A percentile compares a stretch with the other conserved stretches of the same genome.
Evolutionary conservation across 1,140 invertebrate genomes (phyloP).

Genomic region (Glossosoma conforme): DNA sequence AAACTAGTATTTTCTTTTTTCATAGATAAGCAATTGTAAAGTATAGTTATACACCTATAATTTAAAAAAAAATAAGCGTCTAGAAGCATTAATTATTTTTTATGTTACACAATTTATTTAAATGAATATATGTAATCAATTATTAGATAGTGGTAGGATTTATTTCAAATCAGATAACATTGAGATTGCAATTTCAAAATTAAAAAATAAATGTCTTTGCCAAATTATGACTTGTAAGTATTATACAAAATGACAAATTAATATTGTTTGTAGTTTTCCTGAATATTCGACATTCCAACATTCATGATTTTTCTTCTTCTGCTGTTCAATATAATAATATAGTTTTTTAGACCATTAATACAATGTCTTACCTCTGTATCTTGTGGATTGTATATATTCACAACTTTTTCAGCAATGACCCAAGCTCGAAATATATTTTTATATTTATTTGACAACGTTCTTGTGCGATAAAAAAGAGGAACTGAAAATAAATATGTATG

Average conservation of each 20-base stretch:
- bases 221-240: not conserved
- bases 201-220: not conserved
- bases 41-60: conserved; percentile 12
- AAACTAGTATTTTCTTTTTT: too few species aligned
- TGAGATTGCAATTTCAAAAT: not conserved
- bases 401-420: conserved; percentile 28
- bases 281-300: too few species aligned
- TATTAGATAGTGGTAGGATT: too few species aligned
- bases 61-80: conserved; percentile 10
- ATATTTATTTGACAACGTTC: conserved; percentile 4
- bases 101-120: too few species aligned
- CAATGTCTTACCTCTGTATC: conserved; percentile 37
- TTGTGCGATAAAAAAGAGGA: conserved; percentile 11
- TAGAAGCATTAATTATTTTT: too few species aligned
- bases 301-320: not conserved
- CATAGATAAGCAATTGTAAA: too few species aligned
- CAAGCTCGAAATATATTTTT: conserved; percentile 31
- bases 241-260: too few species aligned
- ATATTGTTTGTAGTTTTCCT: too few species aligned
- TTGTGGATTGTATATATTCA: conserved; percentile 38
- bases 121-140: too few species aligned
- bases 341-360: not conserved
- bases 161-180: too few species aligned
- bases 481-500: conserved; percentile 17
- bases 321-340: not conserved